Evolutionary conservation across 2,797 vertebrate species (phyloP), one percentile per base, ranked within the genome.

Genomic region (Galagoides demidoff): DNA sequence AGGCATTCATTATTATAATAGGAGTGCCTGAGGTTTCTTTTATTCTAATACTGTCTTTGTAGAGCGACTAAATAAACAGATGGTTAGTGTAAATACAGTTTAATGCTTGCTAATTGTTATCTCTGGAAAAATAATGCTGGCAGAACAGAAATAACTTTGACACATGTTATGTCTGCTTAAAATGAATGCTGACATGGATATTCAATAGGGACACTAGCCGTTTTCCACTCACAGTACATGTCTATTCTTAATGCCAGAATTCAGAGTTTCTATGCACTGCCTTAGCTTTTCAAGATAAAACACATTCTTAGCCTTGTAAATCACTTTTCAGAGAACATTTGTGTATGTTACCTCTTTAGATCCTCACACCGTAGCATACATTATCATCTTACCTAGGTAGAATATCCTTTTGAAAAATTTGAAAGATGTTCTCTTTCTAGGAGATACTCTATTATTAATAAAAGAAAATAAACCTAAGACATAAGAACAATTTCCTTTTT

Each of bases 41-140:
- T 76, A 68, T 61, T 64, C 92, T 88, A 97, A 86, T 93, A 71
- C 23, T 83, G 23, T 64, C 79, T 93, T 97, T 92, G 66, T 73
- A 93, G 96, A 95, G 34, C 68, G 94, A 37, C 45, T 87, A 89
- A 86, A 73, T 31, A 76, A 52, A 68, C 29, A 66, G 17, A 34
- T 78, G 52, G 63, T 25, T 77, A 55, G n/a, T 79, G 27, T 31
- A 31, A 0, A 29, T 94, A 70, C 9, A 92, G n/a, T 49, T 92
- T 92, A 78, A 12, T 96, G 29, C 1, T 77, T 86, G 16, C 23
- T 95, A 85, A 95, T 89, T 91, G 92, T 88, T 81, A 71, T 73
- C 93, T 96, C 22, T 34, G 43, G 63, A 64, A 95, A 96, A 90
- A 34, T 64, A 76, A 71, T 59, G 14, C 31, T 66, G 3, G 3